A percentile compares a stretch with the other conserved stretches of the same genome.
Conservation (phyloP, 2,888 invertebrate species). For the Amaurobius ferox region DNA sequence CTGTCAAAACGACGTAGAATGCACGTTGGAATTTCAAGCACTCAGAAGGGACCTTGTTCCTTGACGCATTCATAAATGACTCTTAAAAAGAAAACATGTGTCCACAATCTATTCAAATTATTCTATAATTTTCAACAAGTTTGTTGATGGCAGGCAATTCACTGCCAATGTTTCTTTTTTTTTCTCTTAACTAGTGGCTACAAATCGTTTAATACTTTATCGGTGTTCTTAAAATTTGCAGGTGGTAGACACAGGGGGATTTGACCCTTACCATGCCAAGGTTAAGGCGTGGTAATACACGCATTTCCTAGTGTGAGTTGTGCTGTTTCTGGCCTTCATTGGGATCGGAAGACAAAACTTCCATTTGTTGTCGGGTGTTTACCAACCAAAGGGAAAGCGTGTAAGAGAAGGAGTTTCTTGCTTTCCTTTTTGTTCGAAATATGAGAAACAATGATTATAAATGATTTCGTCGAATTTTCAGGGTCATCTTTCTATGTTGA, state of each 20-base stretch:
- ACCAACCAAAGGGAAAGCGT: not conserved
- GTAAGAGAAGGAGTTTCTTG: not conserved
- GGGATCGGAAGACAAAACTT: not conserved
- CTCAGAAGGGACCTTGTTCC: not conserved
- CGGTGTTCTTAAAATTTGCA: not conserved
- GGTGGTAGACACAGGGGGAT: conserved; percentile 14
- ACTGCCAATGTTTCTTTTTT: not conserved
- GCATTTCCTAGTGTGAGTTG: not conserved
- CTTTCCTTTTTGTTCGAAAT: not conserved
- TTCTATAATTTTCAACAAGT: not conserved
- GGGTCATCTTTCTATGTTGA: not conserved
- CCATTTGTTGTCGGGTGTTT: not conserved
- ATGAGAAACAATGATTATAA: not conserved
- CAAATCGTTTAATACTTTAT: not conserved
- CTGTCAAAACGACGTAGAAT: not conserved
- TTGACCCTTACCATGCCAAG: conserved; percentile 47
- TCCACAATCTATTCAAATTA: not conserved
- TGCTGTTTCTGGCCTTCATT: not conserved
- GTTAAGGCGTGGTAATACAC: conserved; percentile 51
- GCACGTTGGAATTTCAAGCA: too few relatives aligned
- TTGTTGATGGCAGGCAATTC: not conserved
- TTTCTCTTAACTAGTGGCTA: not conserved
- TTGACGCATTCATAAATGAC: not conserved
- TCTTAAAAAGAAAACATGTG: not conserved
- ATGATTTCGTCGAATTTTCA: not conserved